phyloP scores from a whole-genome alignment of 37 sponge, comb jelly and placozoan species.

The Oscarella lobularis region DNA sequence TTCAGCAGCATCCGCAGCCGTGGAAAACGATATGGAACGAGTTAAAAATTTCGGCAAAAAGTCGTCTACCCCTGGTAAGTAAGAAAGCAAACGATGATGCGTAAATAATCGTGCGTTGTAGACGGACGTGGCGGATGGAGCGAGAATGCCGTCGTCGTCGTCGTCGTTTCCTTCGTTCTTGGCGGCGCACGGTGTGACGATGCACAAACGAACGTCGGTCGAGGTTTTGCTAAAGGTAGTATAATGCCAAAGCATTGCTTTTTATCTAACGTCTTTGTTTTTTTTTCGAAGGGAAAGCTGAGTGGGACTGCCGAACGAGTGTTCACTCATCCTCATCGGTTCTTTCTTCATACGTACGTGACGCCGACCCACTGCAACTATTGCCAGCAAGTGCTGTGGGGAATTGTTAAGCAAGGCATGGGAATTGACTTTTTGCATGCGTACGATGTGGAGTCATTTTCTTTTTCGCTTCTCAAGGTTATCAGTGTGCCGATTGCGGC shows the following conservation, averaged over 20 bases:
- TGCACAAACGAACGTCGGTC: slow-evolving; percentile 66
- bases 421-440: neutral
- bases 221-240: slow-evolving; percentile 78
- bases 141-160: too few species aligned
- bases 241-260: neutral
- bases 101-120: too few species aligned
- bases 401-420: slow-evolving; percentile 10
- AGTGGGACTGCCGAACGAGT: slow-evolving; percentile 22
- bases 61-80: too few species aligned
- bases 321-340: slow-evolving; percentile 60
- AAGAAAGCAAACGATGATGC: too few species aligned
- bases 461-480: neutral
- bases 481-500: slow-evolving; percentile 59
- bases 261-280: slow-evolving; percentile 5
- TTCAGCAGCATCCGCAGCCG: neutral
- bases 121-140: too few species aligned
- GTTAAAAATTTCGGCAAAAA: neutral
- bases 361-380: slow-evolving; percentile 9
- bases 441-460: neutral
- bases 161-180: too few species aligned
- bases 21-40: neutral
- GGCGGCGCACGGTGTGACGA: slow-evolving; percentile 21
- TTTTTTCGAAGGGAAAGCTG: slow-evolving; percentile 37
- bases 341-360: slow-evolving; percentile 13
- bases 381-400: slow-evolving; percentile 12